Evolutionary conservation across 2,888 invertebrate genomes (phyloP).

Genomic region (Reticulitermes lucifugus): DNA sequence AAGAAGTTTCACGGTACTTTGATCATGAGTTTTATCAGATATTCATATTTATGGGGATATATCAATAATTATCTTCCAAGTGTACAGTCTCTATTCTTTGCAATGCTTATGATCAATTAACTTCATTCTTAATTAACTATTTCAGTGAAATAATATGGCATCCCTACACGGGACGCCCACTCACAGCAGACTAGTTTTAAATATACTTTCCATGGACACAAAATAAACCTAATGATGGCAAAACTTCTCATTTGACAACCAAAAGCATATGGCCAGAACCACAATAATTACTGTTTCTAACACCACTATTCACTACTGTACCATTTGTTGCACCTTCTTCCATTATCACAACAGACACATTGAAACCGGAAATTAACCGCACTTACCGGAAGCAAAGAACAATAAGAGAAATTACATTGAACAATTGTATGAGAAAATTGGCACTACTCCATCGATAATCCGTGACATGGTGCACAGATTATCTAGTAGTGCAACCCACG

Average conservation of each 20-base stretch:
- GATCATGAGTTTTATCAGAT: background rate
- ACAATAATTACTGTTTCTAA: background rate
- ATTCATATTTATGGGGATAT: background rate
- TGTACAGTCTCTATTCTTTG: background rate
- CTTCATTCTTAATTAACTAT: slow-evolving; percentile 1
- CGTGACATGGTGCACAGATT: too few species aligned
- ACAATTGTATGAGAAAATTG: too few species aligned
- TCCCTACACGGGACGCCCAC: slow-evolving; percentile 46
- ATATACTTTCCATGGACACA: background rate
- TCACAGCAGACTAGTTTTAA: slow-evolving; percentile 17
- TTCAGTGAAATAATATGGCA: slow-evolving; percentile 42
- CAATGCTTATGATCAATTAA: background rate
- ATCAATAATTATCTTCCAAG: background rate
- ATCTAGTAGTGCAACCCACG: too few species aligned
- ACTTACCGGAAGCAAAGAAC: too few species aligned
- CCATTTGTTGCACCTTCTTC: slow-evolving; percentile 52
- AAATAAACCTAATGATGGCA: background rate
- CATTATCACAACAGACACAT: slow-evolving; percentile 48
- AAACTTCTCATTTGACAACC: background rate
- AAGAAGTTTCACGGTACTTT: background rate
- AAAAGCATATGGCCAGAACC: background rate
- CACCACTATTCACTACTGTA: slow-evolving; percentile 32
- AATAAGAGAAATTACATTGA: too few species aligned
- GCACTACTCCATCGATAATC: too few species aligned
- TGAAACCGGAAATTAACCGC: too few species aligned